Evolutionary conservation across 2,113 vertebrate genomes (phyloP), one percentile per base, ranked within the genome.

Genomic region (Brevimyrus niger): DNA sequence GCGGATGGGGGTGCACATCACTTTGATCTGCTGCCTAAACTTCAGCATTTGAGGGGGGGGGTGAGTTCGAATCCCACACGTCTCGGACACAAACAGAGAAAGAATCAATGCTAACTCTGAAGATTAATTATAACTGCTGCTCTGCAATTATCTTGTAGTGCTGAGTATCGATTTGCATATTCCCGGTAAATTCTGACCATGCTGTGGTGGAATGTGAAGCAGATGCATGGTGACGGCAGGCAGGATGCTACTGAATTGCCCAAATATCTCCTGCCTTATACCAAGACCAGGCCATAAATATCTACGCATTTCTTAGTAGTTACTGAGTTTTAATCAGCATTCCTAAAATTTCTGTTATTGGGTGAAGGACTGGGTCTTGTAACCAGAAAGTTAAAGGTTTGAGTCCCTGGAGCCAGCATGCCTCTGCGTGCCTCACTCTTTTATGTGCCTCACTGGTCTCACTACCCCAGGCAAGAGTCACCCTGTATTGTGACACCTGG

Each of bases 401-500:
- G 17, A 80, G 35, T 80, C 73, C 73, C 76, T 82, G 38, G n/a
- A 44, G 38, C 15, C 21, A 84, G 19, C 19, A 84, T 23, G 2
- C 35, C 44, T 3, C 35, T 84, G 42, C 9, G 0, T 84, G 82
- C 31, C 42, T 19, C 42, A 9, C 38, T 82, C 35, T 38, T 80
- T 38, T 38, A 10, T 38, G 19, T 44, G 42, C 38, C 4, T 82
- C 76, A 42, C 38, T 21, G 35, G 15, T 23, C 42, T 84, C 19
- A 23, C 15, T 42, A 44, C 17, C 19, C 17, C 53, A 46, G 55
- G 35, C 42, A 55, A 35, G 21, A 58, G 38, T 53, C 11, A n/a
- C 85, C 85, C 85, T 87, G 85, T 10, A 51, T 87, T 31, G 87
- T 53, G 48, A 42, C 53, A 87, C 21, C 85, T 87, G 23, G n/a